phyloP scores from a whole-genome alignment of 2,797 vertebrate species.

The Liasis olivaceus region DNA sequence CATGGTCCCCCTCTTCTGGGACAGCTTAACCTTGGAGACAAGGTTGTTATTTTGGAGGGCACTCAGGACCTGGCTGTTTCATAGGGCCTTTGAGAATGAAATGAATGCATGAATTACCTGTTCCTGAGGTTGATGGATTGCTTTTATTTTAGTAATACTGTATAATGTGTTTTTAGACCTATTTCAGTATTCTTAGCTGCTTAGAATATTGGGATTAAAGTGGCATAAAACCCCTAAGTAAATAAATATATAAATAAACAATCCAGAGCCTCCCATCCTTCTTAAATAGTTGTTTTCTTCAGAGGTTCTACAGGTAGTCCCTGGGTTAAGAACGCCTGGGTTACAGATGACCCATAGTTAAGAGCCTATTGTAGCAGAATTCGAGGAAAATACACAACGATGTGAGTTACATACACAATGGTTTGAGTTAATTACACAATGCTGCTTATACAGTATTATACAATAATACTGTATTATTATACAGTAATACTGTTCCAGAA shows the following conservation, averaged over 20 bases:
- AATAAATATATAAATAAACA: neutral
- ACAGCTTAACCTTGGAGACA: neutral
- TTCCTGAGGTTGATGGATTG: neutral
- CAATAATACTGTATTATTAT: no score
- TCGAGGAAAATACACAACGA: no score
- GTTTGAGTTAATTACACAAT: no score
- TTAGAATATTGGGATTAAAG: neutral
- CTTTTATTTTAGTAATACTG: neutral
- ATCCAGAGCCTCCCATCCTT: neutral
- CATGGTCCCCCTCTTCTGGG: neutral
- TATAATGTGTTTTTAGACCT: neutral
- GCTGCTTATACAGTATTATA: no score
- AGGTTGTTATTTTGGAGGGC: neutral
- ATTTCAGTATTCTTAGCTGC: neutral
- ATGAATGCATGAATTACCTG: neutral
- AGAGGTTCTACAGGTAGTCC: neutral
- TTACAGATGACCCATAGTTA: no score
- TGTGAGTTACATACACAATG: no score
- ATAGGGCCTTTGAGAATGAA: neutral
- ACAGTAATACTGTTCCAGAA: no score
- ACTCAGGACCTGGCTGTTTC: neutral
- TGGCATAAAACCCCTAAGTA: neutral
- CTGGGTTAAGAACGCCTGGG: no score
- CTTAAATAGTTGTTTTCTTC: neutral
- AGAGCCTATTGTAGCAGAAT: no score